A percentile compares a stretch with the other conserved stretches of the same genome.
These are phyloP conservation scores for Eufriesea mexicana DNA, from an alignment of 1,140 invertebrate species.

Conservation along the genomic window DNA sequence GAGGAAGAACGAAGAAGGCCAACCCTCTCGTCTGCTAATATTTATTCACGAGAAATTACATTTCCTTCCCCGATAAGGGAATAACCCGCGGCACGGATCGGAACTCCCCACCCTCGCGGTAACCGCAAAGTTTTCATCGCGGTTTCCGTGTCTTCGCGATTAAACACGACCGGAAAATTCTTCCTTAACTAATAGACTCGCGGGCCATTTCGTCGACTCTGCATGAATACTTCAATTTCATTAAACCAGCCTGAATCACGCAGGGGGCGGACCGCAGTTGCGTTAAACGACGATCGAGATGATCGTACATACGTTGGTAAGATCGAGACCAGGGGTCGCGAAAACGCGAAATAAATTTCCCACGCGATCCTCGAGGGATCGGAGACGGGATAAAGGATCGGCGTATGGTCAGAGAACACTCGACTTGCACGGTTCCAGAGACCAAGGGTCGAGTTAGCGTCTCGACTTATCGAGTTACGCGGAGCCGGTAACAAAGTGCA, in stretches of 20 bases:
- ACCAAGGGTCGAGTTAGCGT: background rate
- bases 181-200: background rate
- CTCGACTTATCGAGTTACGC: background rate
- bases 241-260: background rate
- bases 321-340: no score
- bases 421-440: background rate
- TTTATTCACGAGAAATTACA: conserved; percentile 46
- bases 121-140: background rate
- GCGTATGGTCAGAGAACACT: no score
- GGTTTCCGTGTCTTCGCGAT: background rate
- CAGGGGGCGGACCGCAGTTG: no score
- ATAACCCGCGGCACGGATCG: background rate
- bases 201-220: background rate
- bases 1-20: background rate
- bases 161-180: conserved; percentile 12
- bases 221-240: conserved; percentile 26
- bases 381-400: background rate
- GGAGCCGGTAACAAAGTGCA: background rate
- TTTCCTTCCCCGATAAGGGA: conserved; percentile 24
- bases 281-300: background rate
- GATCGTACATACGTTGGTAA: no score
- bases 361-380: no score
- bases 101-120: background rate
- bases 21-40: conserved; percentile 2
- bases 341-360: no score